Conservation (phyloP, 92 coral and sea anemone species). For the Parazoanthus darwini region DNA sequence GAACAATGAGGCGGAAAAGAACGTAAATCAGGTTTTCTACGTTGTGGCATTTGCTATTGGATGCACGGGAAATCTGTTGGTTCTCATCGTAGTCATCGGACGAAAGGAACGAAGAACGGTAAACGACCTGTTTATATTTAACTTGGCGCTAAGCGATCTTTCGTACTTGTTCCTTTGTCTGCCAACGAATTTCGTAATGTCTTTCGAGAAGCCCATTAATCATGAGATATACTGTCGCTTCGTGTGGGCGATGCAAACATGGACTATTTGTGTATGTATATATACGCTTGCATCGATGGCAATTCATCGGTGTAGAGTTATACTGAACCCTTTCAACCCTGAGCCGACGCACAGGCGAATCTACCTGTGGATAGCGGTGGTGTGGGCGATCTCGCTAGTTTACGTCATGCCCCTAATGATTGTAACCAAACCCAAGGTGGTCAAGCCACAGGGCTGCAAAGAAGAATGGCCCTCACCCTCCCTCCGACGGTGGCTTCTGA, state of each 20-base stretch:
- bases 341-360: slow-evolving; percentile 76
- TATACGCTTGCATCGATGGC: slow-evolving; percentile 98
- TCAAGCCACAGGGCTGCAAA: slow-evolving; percentile 74
- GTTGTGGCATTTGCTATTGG: slow-evolving; percentile 80
- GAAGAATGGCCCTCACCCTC: slow-evolving; percentile 77
- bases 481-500: slow-evolving; percentile 46
- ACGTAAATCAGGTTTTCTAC: slow-evolving; percentile 79
- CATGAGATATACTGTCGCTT: slow-evolving; percentile 86
- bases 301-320: slow-evolving; percentile 80
- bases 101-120: slow-evolving; percentile 86
- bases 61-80: slow-evolving; percentile 80
- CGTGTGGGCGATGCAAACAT: slow-evolving; percentile 93
- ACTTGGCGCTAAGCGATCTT: slow-evolving; percentile 87
- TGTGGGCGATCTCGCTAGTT: slow-evolving; percentile 77
- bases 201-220: slow-evolving; percentile 68
- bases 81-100: slow-evolving; percentile 80
- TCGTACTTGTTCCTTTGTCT: slow-evolving; percentile 84
- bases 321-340: slow-evolving; percentile 84
- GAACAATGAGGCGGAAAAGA: slow-evolving; percentile 43
- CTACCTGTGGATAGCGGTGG: slow-evolving; percentile 66
- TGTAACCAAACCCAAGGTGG: slow-evolving; percentile 58
- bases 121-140: slow-evolving; percentile 88
- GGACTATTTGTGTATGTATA: slow-evolving; percentile 81
- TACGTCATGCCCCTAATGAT: slow-evolving; percentile 78
- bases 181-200: slow-evolving; percentile 74